phyloP scores from a whole-genome alignment of 1,140 invertebrate species.

The Belonocnema kinseyi region DNA sequence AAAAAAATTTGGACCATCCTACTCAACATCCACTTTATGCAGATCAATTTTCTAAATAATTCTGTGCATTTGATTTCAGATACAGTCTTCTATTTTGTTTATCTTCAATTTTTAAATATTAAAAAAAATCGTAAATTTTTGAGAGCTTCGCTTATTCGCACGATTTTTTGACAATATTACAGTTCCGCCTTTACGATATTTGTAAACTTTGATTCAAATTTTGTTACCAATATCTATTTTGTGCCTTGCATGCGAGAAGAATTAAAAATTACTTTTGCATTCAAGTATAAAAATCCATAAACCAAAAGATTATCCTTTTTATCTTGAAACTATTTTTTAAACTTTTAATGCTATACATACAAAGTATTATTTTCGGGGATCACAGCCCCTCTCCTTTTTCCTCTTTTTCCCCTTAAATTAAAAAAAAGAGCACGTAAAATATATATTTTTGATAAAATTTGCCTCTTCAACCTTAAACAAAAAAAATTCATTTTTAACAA shows the following conservation, averaged over 20 bases:
- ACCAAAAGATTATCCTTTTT: no score
- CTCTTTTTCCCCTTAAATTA: no score
- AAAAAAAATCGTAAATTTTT: not conserved
- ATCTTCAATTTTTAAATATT: not conserved
- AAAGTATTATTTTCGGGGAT: no score
- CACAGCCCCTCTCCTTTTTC: no score
- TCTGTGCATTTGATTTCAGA: no score
- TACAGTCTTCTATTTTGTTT: no score
- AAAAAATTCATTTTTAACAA: no score
- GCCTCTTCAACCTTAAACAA: no score
- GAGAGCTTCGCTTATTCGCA: not conserved
- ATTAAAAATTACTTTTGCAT: not conserved
- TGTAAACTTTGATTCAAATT: not conserved
- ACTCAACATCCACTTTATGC: slow-evolving; percentile 37
- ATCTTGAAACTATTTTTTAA: not conserved
- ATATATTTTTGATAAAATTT: not conserved
- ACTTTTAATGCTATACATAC: not conserved
- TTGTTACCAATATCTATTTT: not conserved
- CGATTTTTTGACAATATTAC: not conserved
- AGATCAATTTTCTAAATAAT: slow-evolving; percentile 20
- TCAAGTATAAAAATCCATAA: not conserved
- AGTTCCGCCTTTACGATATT: not conserved
- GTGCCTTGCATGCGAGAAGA: not conserved
- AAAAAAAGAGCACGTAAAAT: not conserved
- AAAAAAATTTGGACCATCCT: no score